A percentile compares a stretch with the other conserved stretches of the same genome.
Evolutionary conservation across 2,888 invertebrate species (phyloP).

Genomic region (Hyposoter dolosus): DNA sequence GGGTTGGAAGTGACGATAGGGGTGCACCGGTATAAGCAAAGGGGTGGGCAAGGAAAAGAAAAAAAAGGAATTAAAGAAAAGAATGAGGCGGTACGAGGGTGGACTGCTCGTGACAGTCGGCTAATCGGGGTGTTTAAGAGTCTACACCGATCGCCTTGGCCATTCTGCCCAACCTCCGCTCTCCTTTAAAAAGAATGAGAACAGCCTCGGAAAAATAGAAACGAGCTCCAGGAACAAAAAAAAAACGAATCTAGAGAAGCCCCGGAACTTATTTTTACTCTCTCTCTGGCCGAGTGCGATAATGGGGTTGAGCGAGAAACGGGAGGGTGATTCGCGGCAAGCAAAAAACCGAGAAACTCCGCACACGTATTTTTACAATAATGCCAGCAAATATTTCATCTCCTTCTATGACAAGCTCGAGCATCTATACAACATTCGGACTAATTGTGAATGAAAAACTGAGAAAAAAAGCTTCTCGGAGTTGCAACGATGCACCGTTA

Average conservation of each 20-base stretch:
- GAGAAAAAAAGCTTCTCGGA: neutral
- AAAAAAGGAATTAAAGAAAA: conserved; percentile 84
- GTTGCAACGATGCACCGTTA: neutral
- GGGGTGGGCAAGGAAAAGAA: conserved; percentile 67
- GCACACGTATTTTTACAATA: conserved; percentile 49
- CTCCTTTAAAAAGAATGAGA: conserved; percentile 81
- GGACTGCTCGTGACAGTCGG: conserved; percentile 84
- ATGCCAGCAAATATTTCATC: conserved; percentile 42
- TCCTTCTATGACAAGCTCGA: neutral
- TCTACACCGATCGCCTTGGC: conserved; percentile 84
- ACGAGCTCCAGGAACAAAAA: conserved; percentile 11
- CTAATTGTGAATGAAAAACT: neutral
- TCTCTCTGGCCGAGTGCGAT: conserved; percentile 77
- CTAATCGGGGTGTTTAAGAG: conserved; percentile 85
- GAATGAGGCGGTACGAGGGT: conserved; percentile 83
- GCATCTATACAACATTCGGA: neutral
- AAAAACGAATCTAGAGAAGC: conserved; percentile 41
- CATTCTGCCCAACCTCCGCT: conserved; percentile 69
- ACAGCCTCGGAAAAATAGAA: conserved; percentile 27
- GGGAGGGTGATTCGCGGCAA: conserved; percentile 51
- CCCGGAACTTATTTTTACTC: conserved; percentile 80
- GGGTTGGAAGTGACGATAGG: conserved; percentile 60
- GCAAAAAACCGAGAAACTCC: conserved; percentile 16
- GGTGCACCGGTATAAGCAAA: conserved; percentile 49
- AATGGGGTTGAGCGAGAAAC: conserved; percentile 78